Percentiles rank a stretch among this genome's conserved stretches.
These are phyloP conservation scores for Enteromius treurensis DNA, from an alignment of 2,797 vertebrate species.

Conservation along the genomic window DNA sequence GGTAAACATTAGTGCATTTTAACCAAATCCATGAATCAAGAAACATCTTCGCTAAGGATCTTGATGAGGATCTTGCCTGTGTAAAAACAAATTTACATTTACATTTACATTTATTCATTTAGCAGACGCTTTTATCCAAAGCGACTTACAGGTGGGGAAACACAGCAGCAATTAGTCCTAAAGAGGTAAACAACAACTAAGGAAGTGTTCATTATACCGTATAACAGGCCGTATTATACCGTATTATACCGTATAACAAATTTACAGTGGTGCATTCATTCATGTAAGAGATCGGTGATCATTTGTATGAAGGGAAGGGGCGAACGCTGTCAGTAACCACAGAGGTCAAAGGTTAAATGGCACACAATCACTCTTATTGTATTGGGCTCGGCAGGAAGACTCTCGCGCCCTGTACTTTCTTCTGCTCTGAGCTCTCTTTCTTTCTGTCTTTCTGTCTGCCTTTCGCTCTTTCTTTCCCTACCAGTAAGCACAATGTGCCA, in stretches of 20 bases:
- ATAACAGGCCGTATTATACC: no score
- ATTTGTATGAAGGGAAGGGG: not conserved
- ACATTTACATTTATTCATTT: conserved; percentile 31
- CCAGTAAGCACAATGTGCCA: conserved; percentile 40
- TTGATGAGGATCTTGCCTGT: not conserved
- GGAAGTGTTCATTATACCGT: no score
- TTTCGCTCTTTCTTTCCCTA: conserved; percentile 30
- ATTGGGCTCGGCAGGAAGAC: conserved; percentile 59
- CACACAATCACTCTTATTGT: conserved; percentile 74
- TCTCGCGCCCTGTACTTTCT: conserved; percentile 4
- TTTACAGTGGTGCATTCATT: conserved; percentile 26
- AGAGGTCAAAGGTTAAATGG: conserved; percentile 61
- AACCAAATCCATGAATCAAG: not conserved
- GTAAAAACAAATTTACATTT: conserved; percentile 17
- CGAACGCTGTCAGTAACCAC: conserved; percentile 2
- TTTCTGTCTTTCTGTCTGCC: conserved; percentile 1
- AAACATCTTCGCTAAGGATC: not conserved
- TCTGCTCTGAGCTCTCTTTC: conserved; percentile 15
- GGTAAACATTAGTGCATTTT: not conserved
- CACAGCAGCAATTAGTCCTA: no score
- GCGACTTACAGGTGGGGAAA: no score
- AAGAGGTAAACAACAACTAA: no score
- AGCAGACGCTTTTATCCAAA: no score
- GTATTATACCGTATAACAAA: no score
- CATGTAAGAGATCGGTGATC: not conserved